Base-by-base conservation (phyloP, 2,797 vertebrate species). In the Lepus oiostolus region DNA sequence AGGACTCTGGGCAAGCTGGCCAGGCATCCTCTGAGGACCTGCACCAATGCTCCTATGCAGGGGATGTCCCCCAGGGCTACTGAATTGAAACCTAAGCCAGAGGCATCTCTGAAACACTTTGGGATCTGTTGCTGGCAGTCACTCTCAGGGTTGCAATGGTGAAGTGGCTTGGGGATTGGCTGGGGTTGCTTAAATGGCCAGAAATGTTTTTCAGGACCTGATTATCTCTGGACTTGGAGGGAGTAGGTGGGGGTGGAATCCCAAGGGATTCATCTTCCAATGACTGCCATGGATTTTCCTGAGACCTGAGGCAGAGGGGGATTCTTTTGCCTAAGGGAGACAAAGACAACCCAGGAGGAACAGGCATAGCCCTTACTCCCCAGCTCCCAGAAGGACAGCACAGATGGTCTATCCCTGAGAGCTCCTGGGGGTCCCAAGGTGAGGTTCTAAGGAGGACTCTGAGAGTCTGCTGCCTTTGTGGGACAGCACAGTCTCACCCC, bases 31-130 rank as follows among this genome's bases (percentile, higher is more conserved):
- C 68, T 2, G 4, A 81, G 67, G 54, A 67, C 74, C 68, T 28
- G 24, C 30, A 71, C 35, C 28, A 24, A 1, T 47, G 28, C 19
- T 62, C 28, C 21, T 85, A 71, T 81, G 54, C 38, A 96, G 96
- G 82, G 17, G 67, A 84, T 42, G 65, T 52, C 5, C 35, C 50
- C 7, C 47, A 42, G 62, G 47, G 83, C 16, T 88, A 42, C 65
- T 88, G 54, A 89, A 93, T 82, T 76, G 77, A 93, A 30, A 88
- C 77, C 38, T 30, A 79, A 68, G 42, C 42, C n/a, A 85, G 28
- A 17, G 7, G 35, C 21, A 42, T 85, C 9, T 75, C 79, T 2
- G 86, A 95, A 79, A 28, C 16, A 5, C 22, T 90, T 68, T 8
- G 68, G 58, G 63, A 90, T 50, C 50, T 88, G 74, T 90, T 72